Conservation (phyloP, 64 coral and sea anemone species). For the Pachyseris speciosa region DNA sequence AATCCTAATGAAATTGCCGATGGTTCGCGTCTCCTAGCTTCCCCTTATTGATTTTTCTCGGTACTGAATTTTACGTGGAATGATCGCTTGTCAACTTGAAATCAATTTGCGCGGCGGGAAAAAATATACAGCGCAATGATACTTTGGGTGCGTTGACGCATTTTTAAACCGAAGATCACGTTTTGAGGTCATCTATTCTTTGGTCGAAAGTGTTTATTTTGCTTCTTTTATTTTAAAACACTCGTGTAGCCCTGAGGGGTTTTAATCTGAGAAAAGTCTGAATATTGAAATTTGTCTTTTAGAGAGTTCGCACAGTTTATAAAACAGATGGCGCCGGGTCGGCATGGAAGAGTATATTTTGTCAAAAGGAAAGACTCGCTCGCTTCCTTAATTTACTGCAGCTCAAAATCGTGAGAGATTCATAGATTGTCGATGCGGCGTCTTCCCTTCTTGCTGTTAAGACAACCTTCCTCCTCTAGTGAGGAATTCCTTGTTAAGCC, state of each 20-base stretch:
- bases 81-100: slow-evolving; percentile 15
- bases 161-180: background rate
- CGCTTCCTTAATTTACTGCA: slow-evolving; percentile 29
- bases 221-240: background rate
- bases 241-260: slow-evolving; percentile 28
- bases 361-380: background rate
- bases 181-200: background rate
- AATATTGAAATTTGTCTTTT: slow-evolving; percentile 33
- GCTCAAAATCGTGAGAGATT: background rate
- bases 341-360: background rate
- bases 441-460: background rate
- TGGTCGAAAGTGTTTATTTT: slow-evolving; percentile 15
- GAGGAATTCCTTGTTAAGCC: slow-evolving; percentile 30
- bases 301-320: slow-evolving; percentile 4
- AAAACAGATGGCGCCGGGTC: slow-evolving; percentile 9
- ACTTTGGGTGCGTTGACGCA: background rate
- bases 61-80: background rate
- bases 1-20: slow-evolving; percentile 56
- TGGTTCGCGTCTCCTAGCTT: slow-evolving; percentile 18
- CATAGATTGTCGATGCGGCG: background rate
- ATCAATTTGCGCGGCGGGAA: background rate
- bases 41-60: slow-evolving; percentile 14
- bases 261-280: slow-evolving; percentile 8
- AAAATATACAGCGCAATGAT: background rate
- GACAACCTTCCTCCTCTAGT: slow-evolving; percentile 36